Conservation (phyloP, 2,797 vertebrate genomes). For the Argya squamiceps region DNA sequence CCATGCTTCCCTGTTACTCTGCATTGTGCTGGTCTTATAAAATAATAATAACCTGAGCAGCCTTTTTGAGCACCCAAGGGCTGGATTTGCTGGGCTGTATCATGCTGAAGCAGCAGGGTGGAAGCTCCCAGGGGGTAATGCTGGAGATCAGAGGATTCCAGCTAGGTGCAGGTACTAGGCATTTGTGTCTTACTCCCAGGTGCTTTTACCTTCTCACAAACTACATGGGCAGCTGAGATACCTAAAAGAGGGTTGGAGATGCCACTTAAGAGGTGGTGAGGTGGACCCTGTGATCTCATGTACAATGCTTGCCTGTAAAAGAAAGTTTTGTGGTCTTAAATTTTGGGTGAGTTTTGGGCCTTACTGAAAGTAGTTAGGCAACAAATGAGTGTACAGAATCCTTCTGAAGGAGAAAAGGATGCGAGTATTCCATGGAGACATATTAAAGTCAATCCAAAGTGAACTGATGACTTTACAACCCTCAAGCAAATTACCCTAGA, state of each 20-base stretch:
- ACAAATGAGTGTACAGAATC: background rate
- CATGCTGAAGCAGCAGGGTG: background rate
- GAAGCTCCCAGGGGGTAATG: background rate
- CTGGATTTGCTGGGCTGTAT: background rate
- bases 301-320: background rate
- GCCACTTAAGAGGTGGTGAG: background rate
- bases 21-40: background rate
- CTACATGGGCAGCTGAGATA: background rate
- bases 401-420: slow-evolving; percentile 32
- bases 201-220: background rate
- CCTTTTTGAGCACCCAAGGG: background rate
- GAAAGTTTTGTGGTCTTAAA: background rate
- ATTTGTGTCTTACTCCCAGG: background rate
- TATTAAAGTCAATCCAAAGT: slow-evolving; percentile 46
- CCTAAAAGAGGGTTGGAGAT: background rate
- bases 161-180: fast-evolving
- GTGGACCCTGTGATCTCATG: background rate
- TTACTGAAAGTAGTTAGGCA: slow-evolving; percentile 27
- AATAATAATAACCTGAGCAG: background rate
- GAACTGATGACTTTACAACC: slow-evolving; percentile 50
- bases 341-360: background rate
- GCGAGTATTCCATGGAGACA: background rate
- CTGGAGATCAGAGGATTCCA: background rate
- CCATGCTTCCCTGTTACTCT: background rate
- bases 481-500: background rate